Conservation (phyloP, 2,113 vertebrate genomes). For the Muntiacus reevesi region DNA sequence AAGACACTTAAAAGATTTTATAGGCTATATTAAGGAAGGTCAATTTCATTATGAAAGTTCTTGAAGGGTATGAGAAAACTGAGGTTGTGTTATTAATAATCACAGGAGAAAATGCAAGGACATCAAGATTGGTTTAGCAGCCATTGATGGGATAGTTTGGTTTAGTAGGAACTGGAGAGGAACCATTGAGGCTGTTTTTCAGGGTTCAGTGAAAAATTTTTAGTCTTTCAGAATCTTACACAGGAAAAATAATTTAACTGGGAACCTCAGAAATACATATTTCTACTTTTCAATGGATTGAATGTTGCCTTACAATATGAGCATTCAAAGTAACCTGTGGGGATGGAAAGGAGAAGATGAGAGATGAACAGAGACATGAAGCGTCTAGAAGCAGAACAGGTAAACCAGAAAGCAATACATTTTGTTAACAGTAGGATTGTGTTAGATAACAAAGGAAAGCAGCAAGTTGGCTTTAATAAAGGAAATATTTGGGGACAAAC, state of each 20-base stretch:
- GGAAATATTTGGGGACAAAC: not conserved
- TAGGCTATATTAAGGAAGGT: not conserved
- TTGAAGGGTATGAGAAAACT: not conserved
- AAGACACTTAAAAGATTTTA: not conserved
- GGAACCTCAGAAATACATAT: not conserved
- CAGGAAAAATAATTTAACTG: not conserved
- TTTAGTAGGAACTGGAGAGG: not conserved
- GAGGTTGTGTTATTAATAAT: not conserved
- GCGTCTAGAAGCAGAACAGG: not conserved
- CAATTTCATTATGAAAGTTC: not conserved
- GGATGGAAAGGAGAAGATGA: not conserved
- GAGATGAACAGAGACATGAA: not conserved
- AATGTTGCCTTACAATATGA: not conserved
- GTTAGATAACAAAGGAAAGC: not conserved
- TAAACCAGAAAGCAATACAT: not conserved
- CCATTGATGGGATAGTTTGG: not conserved
- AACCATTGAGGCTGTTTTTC: not conserved
- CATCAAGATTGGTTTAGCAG: not conserved
- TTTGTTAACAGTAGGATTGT: not conserved
- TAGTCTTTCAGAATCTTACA: not conserved
- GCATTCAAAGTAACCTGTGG: not conserved
- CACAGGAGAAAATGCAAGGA: not conserved
- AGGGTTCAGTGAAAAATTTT: not conserved
- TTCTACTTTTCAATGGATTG: not conserved
- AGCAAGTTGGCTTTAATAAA: not conserved